Base-by-base conservation (phyloP, 2,797 vertebrate species). In the Tapera naevia region DNA sequence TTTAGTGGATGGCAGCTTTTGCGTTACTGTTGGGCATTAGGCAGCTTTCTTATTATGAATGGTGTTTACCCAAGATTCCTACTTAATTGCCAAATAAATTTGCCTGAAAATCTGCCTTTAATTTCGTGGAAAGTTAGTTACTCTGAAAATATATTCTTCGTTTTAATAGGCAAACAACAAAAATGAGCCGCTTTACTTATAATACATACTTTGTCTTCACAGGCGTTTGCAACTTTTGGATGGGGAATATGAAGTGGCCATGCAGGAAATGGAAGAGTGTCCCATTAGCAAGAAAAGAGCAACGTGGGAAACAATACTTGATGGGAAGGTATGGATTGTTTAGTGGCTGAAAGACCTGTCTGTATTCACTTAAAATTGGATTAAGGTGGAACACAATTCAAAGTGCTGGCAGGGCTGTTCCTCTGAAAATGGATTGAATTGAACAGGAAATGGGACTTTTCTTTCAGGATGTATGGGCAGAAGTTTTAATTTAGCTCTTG, bases 251-350 rank as follows among this genome's bases (percentile, higher is more conserved):
- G 99, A 99, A 97, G 99, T 99, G 96, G 99, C 99, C 60, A 99
- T 99, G 99, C 99, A 99, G 96, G 99, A 99, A 95, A 99, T 99
- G 98, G 99, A 99, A 94, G 99, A 99, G 86, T 99, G 98, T 97
- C 99, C 99, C 35, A 98, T 99, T 89, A 99, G 98, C 98, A 99
- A 99, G 97, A 99, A 99, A 97, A 98, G 99, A 98, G 99, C 99
- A 88, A 99, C 99, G 5, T 99, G 99, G 99, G 99, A 99, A 98
- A 99, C 99, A 3, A 99, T 99, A 97, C 98, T 99, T 81, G 99
- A 99, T 97, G 99, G 99, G 92, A 99, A 99, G 98, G 99, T 99
- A 96, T 62, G 94, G 82, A 58, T 53, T 89, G 67, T 39, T 30
- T 17, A 30, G 65, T 83, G 48, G 7, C 54, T 66, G 33, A 56